Evolutionary conservation across 2,888 invertebrate species (phyloP).

Genomic region (Lasioglossum zephyrum): DNA sequence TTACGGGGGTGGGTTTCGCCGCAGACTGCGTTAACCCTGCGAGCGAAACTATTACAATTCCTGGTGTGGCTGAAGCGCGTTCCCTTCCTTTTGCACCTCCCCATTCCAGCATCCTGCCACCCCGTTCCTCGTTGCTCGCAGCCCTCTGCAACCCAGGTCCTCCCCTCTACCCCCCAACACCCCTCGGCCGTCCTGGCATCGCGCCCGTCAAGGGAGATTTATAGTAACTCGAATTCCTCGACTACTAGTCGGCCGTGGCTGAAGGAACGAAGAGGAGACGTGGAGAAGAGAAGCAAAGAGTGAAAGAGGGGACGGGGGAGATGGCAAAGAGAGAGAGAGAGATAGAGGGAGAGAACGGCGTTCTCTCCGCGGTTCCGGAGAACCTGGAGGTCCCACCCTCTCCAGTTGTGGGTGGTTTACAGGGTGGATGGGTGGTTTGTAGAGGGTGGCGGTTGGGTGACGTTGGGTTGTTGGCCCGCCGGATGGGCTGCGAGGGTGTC

Average conservation of each 20-base stretch:
- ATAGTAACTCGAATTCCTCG: constrained; percentile 84
- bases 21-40: constrained; percentile 74
- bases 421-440: background rate
- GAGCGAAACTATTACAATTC: constrained; percentile 82
- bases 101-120: constrained; percentile 57
- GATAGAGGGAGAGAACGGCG: background rate
- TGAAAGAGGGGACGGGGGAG: constrained; percentile 61
- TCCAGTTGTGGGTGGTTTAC: constrained; percentile 49
- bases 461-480: constrained; percentile 66
- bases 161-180: constrained; percentile 31
- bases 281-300: constrained; percentile 64
- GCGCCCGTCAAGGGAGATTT: constrained; percentile 84
- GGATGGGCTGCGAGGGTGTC: constrained; percentile 58
- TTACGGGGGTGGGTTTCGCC: constrained; percentile 45
- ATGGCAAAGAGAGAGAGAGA: constrained; percentile 23
- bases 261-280: constrained; percentile 62
- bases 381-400: constrained; percentile 63
- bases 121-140: constrained; percentile 68
- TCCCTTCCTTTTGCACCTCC: constrained; percentile 57
- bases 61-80: constrained; percentile 72
- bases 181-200: constrained; percentile 76
- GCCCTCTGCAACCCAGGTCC: constrained; percentile 63
- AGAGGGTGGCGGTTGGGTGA: constrained; percentile 60
- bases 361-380: constrained; percentile 64
- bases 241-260: constrained; percentile 81